Base-by-base conservation (phyloP, 1,140 invertebrate genomes). In the Drosophila leontia region DNA sequence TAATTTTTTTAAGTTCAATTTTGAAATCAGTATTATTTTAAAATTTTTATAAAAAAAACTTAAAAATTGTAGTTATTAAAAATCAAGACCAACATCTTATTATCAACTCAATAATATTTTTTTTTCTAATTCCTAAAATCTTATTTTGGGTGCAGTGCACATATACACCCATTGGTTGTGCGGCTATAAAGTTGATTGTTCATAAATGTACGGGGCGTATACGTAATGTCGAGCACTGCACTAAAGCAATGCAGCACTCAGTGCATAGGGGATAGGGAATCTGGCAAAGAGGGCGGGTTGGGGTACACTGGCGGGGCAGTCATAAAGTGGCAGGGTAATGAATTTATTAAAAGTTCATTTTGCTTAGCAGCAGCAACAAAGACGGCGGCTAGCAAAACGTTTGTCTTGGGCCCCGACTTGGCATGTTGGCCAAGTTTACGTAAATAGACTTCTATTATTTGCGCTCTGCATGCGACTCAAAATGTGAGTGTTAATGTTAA, bases 181-280 rank as follows among this genome's bases (percentile, higher is more conserved):
- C 8, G 69, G 64, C 71, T 45, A 68, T 87, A 84, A 87, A 87
- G 77, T 88, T 87, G 85, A 88, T 87, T 84, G 84, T 80, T 80
- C 84, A 87, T 87, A 87, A 87, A 87, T 87, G 84, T 90, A 85
- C 59, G 85, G 85, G 85, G 85, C 85, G 85, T 90, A 90, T 90
- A 90, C 85, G 85, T 90, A 90, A 90, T 90, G 84, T 74, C 74
- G 39, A 62, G 50, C 59, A 55, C 37, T 80, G 83, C 83, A 86
- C 76, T 75, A 86, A 81, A 82, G 57, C 82, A 86, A 72, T 82
- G 79, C 79, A 80, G 51, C 48, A 77, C 58, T 45, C 75, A 39
- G 57, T 60, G 57, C 55, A 68, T 37, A 17, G 44, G 39, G 47
- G n/a, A 53, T 67, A 26, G 26, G 37, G 62, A 69, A 45, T 48